phyloP scores from a whole-genome alignment of 2,888 invertebrate species.

The Periphyllus acericola region DNA sequence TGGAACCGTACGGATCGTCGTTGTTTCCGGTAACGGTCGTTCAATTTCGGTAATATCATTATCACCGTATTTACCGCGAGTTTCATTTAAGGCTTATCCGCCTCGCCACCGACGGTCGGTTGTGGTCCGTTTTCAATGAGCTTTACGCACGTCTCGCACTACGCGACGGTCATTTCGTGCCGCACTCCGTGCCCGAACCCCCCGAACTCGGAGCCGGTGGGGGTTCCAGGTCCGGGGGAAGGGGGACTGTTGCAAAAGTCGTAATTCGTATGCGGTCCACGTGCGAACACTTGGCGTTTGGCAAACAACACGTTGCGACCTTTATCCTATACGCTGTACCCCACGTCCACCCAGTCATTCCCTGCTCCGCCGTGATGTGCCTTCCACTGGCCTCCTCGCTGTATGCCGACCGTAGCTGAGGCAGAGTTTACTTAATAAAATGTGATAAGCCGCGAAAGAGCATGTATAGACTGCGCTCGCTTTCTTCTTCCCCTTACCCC shows the following conservation, averaged over 20 bases:
- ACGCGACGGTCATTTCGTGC: conserved; percentile 30
- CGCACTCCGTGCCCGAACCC: neutral
- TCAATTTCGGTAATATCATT: conserved; percentile 59
- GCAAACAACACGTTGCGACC: conserved; percentile 59
- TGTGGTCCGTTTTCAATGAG: conserved; percentile 41
- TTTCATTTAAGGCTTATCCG: conserved; percentile 36
- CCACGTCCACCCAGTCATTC: neutral
- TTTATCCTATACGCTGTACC: neutral
- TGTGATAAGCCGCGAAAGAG: conserved; percentile 32
- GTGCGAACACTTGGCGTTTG: conserved; percentile 58
- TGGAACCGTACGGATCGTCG: conserved; percentile 6
- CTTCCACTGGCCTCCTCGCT: neutral
- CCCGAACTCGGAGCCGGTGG: too few species aligned
- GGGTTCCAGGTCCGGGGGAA: neutral
- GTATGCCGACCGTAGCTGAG: neutral
- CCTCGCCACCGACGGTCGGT: neutral
- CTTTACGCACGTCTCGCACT: conserved; percentile 33
- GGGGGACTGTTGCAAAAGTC: conserved; percentile 43
- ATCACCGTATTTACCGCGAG: conserved; percentile 48
- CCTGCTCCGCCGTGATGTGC: neutral
- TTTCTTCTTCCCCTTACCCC: too few species aligned
- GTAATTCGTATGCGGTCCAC: conserved; percentile 52
- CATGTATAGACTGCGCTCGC: neutral
- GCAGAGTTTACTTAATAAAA: conserved; percentile 54
- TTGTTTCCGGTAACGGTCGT: conserved; percentile 46